A percentile compares a stretch with the other conserved stretches of the same genome.
Conservation (phyloP, 2,888 invertebrate genomes). For the Hypomecis atomaria region DNA sequence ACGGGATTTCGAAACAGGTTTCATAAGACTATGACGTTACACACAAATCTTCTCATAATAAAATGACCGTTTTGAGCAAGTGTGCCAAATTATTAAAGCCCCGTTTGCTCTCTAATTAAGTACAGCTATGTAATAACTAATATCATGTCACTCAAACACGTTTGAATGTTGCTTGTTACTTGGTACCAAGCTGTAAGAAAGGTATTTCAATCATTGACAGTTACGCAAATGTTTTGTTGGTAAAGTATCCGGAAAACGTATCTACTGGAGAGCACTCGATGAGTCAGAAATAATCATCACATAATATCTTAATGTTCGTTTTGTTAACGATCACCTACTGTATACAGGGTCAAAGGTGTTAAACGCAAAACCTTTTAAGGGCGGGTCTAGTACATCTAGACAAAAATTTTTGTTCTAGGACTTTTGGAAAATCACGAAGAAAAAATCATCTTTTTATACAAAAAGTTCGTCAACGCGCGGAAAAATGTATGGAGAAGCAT, state of each 20-base stretch:
- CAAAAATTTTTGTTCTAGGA: too few species aligned
- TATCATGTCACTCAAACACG: slow-evolving; percentile 39
- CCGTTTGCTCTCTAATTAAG: slow-evolving; percentile 38
- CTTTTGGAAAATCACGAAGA: too few species aligned
- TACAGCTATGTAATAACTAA: slow-evolving; percentile 42
- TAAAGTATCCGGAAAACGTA: slow-evolving; percentile 13
- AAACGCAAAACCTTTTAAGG: too few species aligned
- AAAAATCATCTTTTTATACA: too few species aligned
- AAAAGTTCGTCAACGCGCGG: too few species aligned
- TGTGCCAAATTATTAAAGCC: slow-evolving; percentile 44
- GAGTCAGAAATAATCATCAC: background rate
- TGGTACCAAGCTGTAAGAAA: slow-evolving; percentile 27
- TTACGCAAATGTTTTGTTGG: slow-evolving; percentile 11
- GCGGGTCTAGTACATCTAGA: too few species aligned
- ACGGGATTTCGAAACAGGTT: slow-evolving; percentile 30
- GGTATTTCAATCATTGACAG: slow-evolving; percentile 24
- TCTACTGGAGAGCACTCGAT: background rate
- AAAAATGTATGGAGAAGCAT: too few species aligned
- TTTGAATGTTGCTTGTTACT: slow-evolving; percentile 25
- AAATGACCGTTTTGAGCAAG: slow-evolving; percentile 35
- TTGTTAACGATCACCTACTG: background rate
- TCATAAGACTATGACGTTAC: slow-evolving; percentile 15
- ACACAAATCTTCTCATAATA: slow-evolving; percentile 33
- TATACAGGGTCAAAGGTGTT: too few species aligned
- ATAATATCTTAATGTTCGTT: background rate